These are phyloP conservation scores for Spatulosminthurus flaviceps DNA, from an alignment of 2,888 invertebrate species.

Conservation along the genomic window DNA sequence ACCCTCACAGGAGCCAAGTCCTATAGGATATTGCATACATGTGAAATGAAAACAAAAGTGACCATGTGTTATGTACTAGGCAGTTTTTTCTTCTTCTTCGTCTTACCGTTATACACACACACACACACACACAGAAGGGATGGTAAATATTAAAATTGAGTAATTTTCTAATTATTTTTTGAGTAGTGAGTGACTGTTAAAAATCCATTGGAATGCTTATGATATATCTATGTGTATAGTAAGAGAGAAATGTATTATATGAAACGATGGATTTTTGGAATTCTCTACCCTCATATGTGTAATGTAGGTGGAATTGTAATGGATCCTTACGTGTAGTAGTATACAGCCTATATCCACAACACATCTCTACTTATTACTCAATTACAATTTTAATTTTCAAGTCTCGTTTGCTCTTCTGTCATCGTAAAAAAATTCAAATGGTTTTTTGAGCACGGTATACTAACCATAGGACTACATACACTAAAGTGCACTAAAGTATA, in stretches of 20 bases:
- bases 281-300: constrained; percentile 14
- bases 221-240: background rate
- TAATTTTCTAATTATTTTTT: constrained; percentile 30
- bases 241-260: background rate
- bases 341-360: no score
- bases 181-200: background rate
- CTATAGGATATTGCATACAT: no score
- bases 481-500: no score
- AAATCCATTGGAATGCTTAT: background rate
- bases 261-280: background rate
- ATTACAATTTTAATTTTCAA: constrained; percentile 32
- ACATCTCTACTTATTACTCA: constrained; percentile 5
- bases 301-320: background rate
- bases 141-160: constrained; percentile 11
- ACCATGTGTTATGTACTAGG: no score
- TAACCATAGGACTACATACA: no score
- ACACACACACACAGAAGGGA: background rate
- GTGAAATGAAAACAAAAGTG: background rate
- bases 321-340: no score
- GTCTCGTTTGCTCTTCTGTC: constrained; percentile 31
- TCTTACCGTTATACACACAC: no score
- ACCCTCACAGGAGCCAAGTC: no score
- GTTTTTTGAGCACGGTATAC: constrained; percentile 9
- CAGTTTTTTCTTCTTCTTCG: no score
- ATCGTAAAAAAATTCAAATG: constrained; percentile 23